These are phyloP conservation scores for Ptychobarbus kaznakovi DNA, from an alignment of 2,797 vertebrate species.

Conservation along the genomic window DNA sequence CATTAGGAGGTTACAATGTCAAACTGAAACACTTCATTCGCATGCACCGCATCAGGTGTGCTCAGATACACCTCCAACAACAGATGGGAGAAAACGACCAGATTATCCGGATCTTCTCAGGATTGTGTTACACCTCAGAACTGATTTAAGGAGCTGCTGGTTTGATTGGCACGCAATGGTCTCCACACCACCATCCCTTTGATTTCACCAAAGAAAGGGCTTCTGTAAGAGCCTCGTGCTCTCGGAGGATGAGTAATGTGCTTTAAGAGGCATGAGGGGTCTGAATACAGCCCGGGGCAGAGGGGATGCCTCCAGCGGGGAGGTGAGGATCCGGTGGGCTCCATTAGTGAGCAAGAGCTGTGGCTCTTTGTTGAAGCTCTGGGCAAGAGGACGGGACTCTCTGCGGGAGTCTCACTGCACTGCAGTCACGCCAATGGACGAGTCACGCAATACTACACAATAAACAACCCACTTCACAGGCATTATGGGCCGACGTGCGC, in stretches of 20 bases:
- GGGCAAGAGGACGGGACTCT: slow-evolving; percentile 11
- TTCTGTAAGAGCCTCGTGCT: neutral
- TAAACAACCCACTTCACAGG: slow-evolving; percentile 2
- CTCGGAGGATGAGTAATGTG: neutral
- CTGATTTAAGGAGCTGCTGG: neutral
- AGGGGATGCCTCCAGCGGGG: slow-evolving; percentile 6
- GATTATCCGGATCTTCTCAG: neutral
- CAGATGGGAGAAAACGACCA: slow-evolving; percentile 5
- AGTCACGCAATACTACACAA: slow-evolving; percentile 12
- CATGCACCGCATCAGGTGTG: neutral
- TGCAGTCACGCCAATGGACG: slow-evolving; percentile 3
- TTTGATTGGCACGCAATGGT: neutral
- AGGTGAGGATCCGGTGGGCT: slow-evolving; percentile 7
- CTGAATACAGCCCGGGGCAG: neutral
- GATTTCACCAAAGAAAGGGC: neutral
- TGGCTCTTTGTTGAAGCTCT: slow-evolving; percentile 38
- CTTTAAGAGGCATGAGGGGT: neutral
- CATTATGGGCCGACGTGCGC: neutral
- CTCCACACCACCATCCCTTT: neutral
- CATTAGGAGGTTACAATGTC: slow-evolving; percentile 51
- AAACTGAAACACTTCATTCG: slow-evolving; percentile 47
- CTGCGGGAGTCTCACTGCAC: slow-evolving; percentile 14
- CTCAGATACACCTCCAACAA: neutral
- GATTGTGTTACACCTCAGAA: neutral
- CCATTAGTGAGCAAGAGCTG: slow-evolving; percentile 1